Conservation (phyloP, 1,140 invertebrate genomes). For the Araneus ventricosus region DNA sequence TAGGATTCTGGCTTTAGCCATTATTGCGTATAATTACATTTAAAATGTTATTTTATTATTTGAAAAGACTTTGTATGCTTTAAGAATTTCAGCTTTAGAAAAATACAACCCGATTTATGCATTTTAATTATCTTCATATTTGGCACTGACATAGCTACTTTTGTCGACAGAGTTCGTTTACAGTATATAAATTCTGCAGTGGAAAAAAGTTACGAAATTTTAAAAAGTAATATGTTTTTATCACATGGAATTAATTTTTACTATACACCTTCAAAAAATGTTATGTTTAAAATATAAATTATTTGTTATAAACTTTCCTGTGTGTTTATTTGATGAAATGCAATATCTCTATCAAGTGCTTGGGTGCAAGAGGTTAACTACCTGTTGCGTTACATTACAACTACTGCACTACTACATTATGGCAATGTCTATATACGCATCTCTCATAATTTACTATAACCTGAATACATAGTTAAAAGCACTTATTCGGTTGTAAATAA, state of each 20-base stretch:
- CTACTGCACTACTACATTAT: too few relatives aligned
- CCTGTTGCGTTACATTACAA: background rate
- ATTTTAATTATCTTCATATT: slow-evolving; percentile 29
- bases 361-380: background rate
- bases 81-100: background rate
- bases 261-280: too few relatives aligned
- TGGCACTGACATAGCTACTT: slow-evolving; percentile 33
- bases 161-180: background rate
- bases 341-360: too few relatives aligned
- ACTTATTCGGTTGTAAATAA: too few relatives aligned
- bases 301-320: too few relatives aligned
- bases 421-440: too few relatives aligned
- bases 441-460: too few relatives aligned
- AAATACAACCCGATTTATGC: background rate
- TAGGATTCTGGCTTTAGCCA: background rate
- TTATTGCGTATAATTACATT: background rate
- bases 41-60: slow-evolving; percentile 60
- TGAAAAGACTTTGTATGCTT: slow-evolving; percentile 62
- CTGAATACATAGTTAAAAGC: too few relatives aligned
- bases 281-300: too few relatives aligned
- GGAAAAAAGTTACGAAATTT: background rate
- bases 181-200: background rate
- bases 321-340: too few relatives aligned
- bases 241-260: too few relatives aligned
- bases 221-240: background rate